phyloP scores from a whole-genome alignment of 2,797 vertebrate species.

The Sarcoramphus papa region DNA sequence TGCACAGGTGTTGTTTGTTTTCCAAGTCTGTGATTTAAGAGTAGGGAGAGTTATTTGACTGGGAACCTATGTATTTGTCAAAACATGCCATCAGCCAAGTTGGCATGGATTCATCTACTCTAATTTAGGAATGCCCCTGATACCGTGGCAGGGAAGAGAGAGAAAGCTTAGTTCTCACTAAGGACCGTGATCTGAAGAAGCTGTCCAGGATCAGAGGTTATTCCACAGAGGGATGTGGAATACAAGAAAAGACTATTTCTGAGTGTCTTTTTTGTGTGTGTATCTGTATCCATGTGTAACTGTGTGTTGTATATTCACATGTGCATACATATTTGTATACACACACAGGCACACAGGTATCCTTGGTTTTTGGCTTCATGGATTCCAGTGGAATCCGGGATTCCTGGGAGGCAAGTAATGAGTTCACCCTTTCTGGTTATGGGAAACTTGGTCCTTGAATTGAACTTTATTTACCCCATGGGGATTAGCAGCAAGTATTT shows the following conservation, averaged over 20 bases:
- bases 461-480: background rate
- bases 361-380: background rate
- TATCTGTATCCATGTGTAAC: background rate
- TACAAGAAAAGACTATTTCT: background rate
- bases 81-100: background rate
- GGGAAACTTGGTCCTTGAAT: background rate
- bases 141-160: fast-evolving
- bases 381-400: background rate
- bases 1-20: background rate
- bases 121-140: background rate
- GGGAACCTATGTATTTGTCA: background rate
- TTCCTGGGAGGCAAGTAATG: background rate
- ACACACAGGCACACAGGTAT: too few species aligned
- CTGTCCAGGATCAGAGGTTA: background rate
- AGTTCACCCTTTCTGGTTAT: background rate
- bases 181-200: background rate
- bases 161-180: background rate
- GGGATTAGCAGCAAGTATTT: background rate
- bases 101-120: background rate
- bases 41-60: background rate
- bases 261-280: background rate
- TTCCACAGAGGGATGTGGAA: background rate
- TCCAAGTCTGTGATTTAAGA: background rate
- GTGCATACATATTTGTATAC: background rate
- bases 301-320: background rate